These are phyloP conservation scores for Delphinapterus leucas DNA, from an alignment of 2,113 vertebrate genomes.

Conservation along the genomic window DNA sequence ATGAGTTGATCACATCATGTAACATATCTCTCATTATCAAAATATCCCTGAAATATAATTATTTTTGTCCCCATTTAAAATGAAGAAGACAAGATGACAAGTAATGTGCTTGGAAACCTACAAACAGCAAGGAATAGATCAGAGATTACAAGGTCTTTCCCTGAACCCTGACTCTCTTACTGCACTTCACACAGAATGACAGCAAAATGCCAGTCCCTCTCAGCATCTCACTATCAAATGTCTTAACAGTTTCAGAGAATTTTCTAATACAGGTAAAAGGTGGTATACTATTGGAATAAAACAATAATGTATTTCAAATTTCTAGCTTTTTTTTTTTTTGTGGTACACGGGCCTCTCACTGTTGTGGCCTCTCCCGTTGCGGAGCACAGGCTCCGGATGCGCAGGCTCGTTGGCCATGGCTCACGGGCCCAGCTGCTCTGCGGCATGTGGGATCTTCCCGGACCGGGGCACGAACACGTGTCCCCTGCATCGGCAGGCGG, in stretches of 20 bases:
- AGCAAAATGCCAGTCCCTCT: not conserved
- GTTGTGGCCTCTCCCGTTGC: no score
- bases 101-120: not conserved
- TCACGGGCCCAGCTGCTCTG: no score
- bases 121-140: not conserved
- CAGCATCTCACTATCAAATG: not conserved
- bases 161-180: not conserved
- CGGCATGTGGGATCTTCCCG: no score
- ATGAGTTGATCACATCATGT: not conserved
- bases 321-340: not conserved
- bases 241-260: not conserved
- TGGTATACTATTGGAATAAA: not conserved
- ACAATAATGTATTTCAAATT: not conserved
- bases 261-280: conserved; percentile 3
- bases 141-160: not conserved
- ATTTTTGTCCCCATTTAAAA: not conserved
- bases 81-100: not conserved
- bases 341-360: no score
- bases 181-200: not conserved
- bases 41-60: not conserved
- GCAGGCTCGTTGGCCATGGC: no score
- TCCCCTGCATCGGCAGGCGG: no score
- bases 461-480: no score
- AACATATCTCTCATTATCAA: not conserved
- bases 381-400: no score